phyloP scores from a whole-genome alignment of 2,888 invertebrate species.

The Bombylius major region DNA sequence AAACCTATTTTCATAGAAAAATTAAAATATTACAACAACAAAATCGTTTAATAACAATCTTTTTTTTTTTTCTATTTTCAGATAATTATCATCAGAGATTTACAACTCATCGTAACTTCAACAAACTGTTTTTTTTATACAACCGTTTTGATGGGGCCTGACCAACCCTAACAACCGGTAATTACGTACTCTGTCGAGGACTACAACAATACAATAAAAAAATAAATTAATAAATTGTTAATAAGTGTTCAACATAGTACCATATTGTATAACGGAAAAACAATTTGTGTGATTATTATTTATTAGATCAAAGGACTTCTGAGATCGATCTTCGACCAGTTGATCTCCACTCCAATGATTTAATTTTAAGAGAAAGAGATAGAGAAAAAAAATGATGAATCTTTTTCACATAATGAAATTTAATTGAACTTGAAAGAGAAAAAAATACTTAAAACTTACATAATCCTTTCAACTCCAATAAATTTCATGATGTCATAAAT shows the following conservation, averaged over 20 bases:
- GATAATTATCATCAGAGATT: slow-evolving; percentile 4
- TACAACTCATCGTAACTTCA: neutral
- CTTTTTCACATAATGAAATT: neutral
- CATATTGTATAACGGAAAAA: neutral
- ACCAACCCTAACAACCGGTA: slow-evolving; percentile 4
- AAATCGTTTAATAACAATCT: neutral
- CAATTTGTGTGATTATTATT: neutral
- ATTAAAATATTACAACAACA: neutral
- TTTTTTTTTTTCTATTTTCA: slow-evolving; percentile 2
- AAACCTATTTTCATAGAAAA: too few species aligned
- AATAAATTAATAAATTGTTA: too few species aligned
- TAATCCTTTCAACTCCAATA: neutral
- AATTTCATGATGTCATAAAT: neutral
- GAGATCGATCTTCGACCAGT: slow-evolving; percentile 9
- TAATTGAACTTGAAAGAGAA: neutral
- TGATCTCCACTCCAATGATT: slow-evolving; percentile 5
- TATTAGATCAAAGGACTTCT: neutral
- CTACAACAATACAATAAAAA: neutral
- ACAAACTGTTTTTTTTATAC: neutral
- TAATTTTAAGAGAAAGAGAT: neutral
- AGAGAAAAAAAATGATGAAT: too few species aligned
- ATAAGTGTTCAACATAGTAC: neutral
- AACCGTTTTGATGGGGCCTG: slow-evolving; percentile 2
- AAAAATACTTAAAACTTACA: neutral
- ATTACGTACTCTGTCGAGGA: slow-evolving; percentile 1